Evolutionary conservation across 2,888 invertebrate genomes (phyloP).

Genomic region (Andrena flavipes): DNA sequence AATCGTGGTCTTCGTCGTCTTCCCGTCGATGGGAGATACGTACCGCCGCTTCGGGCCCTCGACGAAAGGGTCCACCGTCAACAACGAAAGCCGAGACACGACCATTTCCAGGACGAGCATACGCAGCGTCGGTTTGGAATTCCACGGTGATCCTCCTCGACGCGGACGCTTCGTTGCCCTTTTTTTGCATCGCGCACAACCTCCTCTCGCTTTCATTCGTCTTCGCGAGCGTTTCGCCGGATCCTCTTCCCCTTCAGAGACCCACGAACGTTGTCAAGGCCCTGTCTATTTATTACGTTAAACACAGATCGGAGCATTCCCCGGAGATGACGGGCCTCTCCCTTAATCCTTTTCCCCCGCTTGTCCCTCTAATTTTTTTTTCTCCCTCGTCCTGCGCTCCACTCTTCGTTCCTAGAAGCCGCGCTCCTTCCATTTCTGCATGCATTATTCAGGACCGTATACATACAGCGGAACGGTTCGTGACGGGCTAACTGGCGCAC

Average conservation of each 20-base stretch:
- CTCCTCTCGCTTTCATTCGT: slow-evolving; percentile 30
- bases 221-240: slow-evolving; percentile 9
- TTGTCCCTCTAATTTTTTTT: slow-evolving; percentile 20
- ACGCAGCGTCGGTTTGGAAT: background rate
- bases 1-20: background rate
- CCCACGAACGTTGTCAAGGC: slow-evolving; percentile 27
- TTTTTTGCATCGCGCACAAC: background rate
- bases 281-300: slow-evolving; percentile 46
- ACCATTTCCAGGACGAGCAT: slow-evolving; percentile 21
- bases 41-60: no score
- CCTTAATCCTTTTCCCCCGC: slow-evolving; percentile 48
- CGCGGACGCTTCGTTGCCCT: slow-evolving; percentile 14
- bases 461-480: slow-evolving; percentile 65
- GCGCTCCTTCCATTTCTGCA: slow-evolving; percentile 60
- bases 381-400: slow-evolving; percentile 18
- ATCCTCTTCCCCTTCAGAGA: slow-evolving; percentile 28
- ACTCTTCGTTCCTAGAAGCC: slow-evolving; percentile 31
- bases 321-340: slow-evolving; percentile 21
- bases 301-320: slow-evolving; percentile 25
- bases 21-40: background rate
- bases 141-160: slow-evolving; percentile 9
- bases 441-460: slow-evolving; percentile 73
- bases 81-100: background rate
- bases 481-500: slow-evolving; percentile 65
- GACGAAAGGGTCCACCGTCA: background rate